Percentiles rank a stretch among this genome's conserved stretches.
These are phyloP conservation scores for Limnephilus marmoratus DNA, from an alignment of 2,888 invertebrate genomes.

Conservation along the genomic window DNA sequence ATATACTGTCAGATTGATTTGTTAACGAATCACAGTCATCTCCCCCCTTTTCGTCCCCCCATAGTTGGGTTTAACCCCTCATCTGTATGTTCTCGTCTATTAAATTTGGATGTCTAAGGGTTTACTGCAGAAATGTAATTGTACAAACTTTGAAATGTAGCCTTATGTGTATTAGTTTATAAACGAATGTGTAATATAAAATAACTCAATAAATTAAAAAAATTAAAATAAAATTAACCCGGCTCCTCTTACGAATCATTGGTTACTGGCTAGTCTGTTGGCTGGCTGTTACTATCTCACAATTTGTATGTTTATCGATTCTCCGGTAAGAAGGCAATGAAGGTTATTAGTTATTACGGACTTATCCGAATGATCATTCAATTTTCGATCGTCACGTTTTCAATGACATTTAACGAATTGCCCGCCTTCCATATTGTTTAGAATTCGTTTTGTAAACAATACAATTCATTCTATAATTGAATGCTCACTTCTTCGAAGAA, in stretches of 20 bases:
- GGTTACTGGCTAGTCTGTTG: neutral
- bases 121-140: too few relatives aligned
- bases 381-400: slow-evolving; percentile 15
- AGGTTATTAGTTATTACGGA: neutral
- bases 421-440: neutral
- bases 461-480: slow-evolving; percentile 1
- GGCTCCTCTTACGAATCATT: neutral
- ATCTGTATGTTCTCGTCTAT: too few relatives aligned
- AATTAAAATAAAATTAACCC: too few relatives aligned
- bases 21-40: too few relatives aligned
- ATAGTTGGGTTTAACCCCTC: too few relatives aligned
- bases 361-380: neutral
- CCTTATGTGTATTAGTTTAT: too few relatives aligned
- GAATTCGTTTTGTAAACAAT: neutral
- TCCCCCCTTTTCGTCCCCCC: too few relatives aligned
- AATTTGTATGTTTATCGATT: neutral
- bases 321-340: neutral
- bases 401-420: slow-evolving; percentile 6
- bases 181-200: too few relatives aligned
- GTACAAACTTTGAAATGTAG: too few relatives aligned
- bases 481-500: neutral
- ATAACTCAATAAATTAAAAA: too few relatives aligned
- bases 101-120: too few relatives aligned
- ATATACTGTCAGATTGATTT: too few relatives aligned
- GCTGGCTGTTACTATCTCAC: neutral